Percentiles rank a stretch among this genome's conserved stretches.
Conservation (phyloP, 2,888 invertebrate genomes). For the Graphium colonna region DNA sequence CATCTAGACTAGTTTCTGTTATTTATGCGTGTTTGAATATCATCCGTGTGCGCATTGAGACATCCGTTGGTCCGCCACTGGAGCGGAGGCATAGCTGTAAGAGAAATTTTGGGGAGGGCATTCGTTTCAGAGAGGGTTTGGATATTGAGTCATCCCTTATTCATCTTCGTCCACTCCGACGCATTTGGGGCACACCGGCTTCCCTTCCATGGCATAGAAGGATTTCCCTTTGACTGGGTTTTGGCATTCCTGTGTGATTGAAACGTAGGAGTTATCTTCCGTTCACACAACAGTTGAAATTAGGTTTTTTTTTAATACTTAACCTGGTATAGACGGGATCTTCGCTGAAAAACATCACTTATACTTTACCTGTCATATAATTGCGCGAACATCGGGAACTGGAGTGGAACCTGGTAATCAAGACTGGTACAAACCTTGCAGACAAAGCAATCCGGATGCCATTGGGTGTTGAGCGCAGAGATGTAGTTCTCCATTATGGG, state of each 20-base stretch:
- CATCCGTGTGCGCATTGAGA: slow-evolving; percentile 32
- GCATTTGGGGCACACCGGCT: slow-evolving; percentile 96
- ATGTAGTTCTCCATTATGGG: slow-evolving; percentile 99
- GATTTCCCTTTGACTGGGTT: slow-evolving; percentile 95
- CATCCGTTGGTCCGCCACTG: slow-evolving; percentile 42
- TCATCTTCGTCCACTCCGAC: slow-evolving; percentile 95
- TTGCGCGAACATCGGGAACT: neutral
- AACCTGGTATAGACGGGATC: slow-evolving; percentile 49
- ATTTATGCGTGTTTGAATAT: slow-evolving; percentile 41
- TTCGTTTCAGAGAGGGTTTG: slow-evolving; percentile 46
- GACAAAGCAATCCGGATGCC: slow-evolving; percentile 99
- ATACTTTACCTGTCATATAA: slow-evolving; percentile 33
- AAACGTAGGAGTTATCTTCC: slow-evolving; percentile 33
- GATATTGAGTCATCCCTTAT: slow-evolving; percentile 56
- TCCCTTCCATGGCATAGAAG: slow-evolving; percentile 98
- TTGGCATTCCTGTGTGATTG: slow-evolving; percentile 92
- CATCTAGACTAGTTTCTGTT: slow-evolving; percentile 51
- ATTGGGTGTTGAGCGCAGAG: slow-evolving; percentile 97
- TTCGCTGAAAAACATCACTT: slow-evolving; percentile 10
- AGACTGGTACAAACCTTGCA: slow-evolving; percentile 91
- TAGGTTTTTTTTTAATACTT: slow-evolving; percentile 45
- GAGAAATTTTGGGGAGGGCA: slow-evolving; percentile 65
- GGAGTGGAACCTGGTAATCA: neutral
- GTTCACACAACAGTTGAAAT: slow-evolving; percentile 28
- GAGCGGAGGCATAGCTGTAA: slow-evolving; percentile 68